Base-by-base conservation (phyloP, 2,113 vertebrate species). In the Zeus faber region DNA sequence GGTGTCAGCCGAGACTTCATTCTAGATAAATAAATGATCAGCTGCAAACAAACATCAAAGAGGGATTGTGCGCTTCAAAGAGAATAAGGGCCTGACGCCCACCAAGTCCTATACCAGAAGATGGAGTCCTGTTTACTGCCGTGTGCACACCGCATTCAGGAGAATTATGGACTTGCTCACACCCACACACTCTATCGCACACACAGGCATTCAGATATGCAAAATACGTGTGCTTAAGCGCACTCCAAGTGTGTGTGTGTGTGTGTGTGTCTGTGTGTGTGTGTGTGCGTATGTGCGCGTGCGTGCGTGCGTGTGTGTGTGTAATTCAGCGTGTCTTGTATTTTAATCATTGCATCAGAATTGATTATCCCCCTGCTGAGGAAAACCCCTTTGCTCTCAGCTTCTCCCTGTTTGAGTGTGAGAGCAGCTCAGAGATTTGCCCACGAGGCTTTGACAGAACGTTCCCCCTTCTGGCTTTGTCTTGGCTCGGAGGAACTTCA, bases 21-120 rank as follows among this genome's bases (percentile, higher is more conserved):
- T 59, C 58, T 58, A 58, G 68, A 88, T 89, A 79, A 89, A 89
- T 88, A 89, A 89, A 89, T 89, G 76, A 90, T 87, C 80, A 82
- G 72, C 39, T 18, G 27, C 54, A 67, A 83, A 76, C 81, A 85
- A 84, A 87, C 84, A 85, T 90, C 85, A 91, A 91, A 89, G 83
- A 24, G 46, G 51, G 64, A 35, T 72, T 76, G 79, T 76, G 70
- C 14, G 72, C 84, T 84, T 87, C 81, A 85, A 85, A 89, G 75
- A 66, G 66, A 87, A 77, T 79, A 51, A 63, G 65, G 54, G 56
- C 51, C 67, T 71, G 25, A 51, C 63, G 13, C 73, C 78, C 74
- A 48, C 59, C 37, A 37, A 47, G 37, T 74, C 52, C 67, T 64
- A 53, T 52, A 66, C 65, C n/a, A 72, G 60, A 83, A 62, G 44